Base-by-base conservation (phyloP, 1,140 invertebrate species). In the Drosophila biarmipes region DNA sequence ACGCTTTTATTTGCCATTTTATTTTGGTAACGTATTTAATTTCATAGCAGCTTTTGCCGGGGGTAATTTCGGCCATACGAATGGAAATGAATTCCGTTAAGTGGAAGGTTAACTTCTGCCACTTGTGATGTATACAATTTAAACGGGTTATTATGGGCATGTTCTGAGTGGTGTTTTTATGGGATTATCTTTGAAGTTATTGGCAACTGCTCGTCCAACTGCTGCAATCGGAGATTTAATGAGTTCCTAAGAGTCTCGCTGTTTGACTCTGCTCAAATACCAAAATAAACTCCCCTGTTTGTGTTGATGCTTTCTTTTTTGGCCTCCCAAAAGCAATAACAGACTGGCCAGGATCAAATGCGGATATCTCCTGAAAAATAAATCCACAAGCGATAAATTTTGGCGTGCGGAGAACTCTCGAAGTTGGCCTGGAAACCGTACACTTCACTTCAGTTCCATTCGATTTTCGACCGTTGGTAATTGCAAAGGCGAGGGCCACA, bases 1-100 rank as follows among this genome's bases (percentile, higher is more conserved):
- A 72, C 78, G 62, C 78, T 78, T 69, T 78, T 76, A 68, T 78
- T 82, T 82, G 78, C 54, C 75, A 64, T 76, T 69, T 79, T 64
- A 79, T 82, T 75, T 73, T 64, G 56, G 49, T 51, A 78, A 64
- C 57, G 69, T 75, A 79, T 89, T 82, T 86, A 86, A 82, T 86
- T 87, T 86, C 74, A 82, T 78, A 76, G 78, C 71, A 55, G 74
- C 61, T 57, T 75, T 64, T 35, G 67, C 73, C 42, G n/a, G 52
- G 6, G 58, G 64, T 73, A 74, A 64, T 78, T 74, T 56, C 31
- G 17, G 12, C 17, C 48, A 53, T 56, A 51, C 45, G 71, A 55
- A 56, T 57, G 59, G 58, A 66, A 69, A 69, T 69, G 59, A 64
- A 74, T 56, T 40, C 45, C 37, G 46, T 49, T 76, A 55, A 67